Evolutionary conservation across 2,113 vertebrate genomes (phyloP).

Genomic region (Phalacrocorax carbo): DNA sequence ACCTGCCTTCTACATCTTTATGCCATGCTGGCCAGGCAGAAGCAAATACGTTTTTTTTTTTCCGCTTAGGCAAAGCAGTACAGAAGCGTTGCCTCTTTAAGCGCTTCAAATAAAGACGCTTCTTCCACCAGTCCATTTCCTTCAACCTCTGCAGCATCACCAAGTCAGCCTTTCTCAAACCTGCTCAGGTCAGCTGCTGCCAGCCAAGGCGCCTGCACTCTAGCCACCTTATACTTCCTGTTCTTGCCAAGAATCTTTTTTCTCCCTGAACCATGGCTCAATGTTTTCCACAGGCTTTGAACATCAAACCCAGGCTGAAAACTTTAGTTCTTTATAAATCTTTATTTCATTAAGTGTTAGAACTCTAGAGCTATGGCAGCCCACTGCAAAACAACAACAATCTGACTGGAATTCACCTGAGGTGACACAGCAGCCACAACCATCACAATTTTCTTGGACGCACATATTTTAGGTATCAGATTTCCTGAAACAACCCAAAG

Average conservation of each 20-base stretch:
- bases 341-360: not conserved
- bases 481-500: not conserved
- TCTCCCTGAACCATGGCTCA: not conserved
- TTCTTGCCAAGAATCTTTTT: not conserved
- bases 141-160: too few species aligned
- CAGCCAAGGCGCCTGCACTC: not conserved
- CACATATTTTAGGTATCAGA: fast-evolving
- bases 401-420: not conserved
- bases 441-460: not conserved
- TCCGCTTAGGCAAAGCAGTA: not conserved
- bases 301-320: not conserved
- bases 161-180: not conserved
- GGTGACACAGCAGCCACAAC: fast-evolving
- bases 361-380: not conserved
- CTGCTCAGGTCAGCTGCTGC: not conserved
- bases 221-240: fast-evolving
- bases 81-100: not conserved
- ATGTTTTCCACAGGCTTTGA: not conserved
- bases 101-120: not conserved
- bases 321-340: not conserved
- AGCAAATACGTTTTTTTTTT: not conserved
- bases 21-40: not conserved
- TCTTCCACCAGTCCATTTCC: not conserved
- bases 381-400: not conserved
- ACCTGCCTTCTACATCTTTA: not conserved